Evolutionary conservation across 1,140 invertebrate species (phyloP), one percentile per base, ranked within the genome.

Genomic region (Solen grandis): DNA sequence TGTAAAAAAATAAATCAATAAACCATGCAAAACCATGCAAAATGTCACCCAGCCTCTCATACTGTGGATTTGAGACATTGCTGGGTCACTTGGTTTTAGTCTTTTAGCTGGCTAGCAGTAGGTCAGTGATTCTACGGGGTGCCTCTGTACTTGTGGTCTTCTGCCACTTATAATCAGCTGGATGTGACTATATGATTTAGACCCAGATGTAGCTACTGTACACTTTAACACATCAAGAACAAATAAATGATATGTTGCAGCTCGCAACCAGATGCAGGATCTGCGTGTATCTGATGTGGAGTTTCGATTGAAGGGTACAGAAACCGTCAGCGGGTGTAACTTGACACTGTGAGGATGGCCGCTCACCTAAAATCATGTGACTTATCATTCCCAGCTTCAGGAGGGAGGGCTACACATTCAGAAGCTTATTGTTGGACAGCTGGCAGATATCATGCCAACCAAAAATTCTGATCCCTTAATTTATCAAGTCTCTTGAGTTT

Each of bases 221-320:
- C 25, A 72, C 3, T 41, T 66, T n/a, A 35, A 25, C 66, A n/a
- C 38, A 72, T 35, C 8, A 46, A 5, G 2, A 14, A 31, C 54
- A 25, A 55, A 41, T 50, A 55, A 85, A 52, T 85, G 86, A 91
- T 86, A 87, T 89, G 91, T 95, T 95, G 85, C 93, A 96, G 96
- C 96, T 80, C 94, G 96, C 57, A 97, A 97, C 91, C 95, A 95
- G 84, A 90, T 96, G 85, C 95, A 97, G 84, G 95, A 97, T 88
- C 93, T 97, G 52, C 94, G 96, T 87, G 94, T 97, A 33, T 97
- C 96, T 41, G 85, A 76, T 41, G 77, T 86, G 29, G 83, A 85
- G 57, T 76, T 85, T 14, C 78, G 33, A 74, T n/a, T n/a, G n/a
- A n/a, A 1, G 29, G 25, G 33, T 1, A 69, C 2, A 22, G 25